Conservation (phyloP, 64 coral and sea anemone genomes). For the Stichodactyla helianthus region DNA sequence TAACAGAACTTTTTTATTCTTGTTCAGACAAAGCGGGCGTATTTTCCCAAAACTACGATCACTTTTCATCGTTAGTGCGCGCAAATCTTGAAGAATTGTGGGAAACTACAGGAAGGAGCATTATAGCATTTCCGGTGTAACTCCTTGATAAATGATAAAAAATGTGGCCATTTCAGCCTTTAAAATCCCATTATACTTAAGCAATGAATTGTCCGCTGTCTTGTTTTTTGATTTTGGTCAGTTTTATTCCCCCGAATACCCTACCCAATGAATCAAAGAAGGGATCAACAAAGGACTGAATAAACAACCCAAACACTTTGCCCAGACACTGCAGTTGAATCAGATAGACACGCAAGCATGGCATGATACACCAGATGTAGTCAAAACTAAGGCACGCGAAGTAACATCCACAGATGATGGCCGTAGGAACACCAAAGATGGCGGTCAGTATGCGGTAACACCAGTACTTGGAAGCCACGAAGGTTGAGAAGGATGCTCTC, state of each 20-base stretch:
- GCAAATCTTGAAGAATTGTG: no score
- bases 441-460: slow-evolving; percentile 69
- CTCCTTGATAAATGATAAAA: no score
- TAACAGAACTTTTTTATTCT: no score
- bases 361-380: slow-evolving; percentile 82
- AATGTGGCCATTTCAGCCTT: background rate
- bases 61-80: no score
- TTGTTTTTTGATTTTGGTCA: slow-evolving; percentile 22
- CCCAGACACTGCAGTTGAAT: slow-evolving; percentile 69
- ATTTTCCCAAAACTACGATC: no score
- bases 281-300: slow-evolving; percentile 63
- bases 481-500: slow-evolving; percentile 51
- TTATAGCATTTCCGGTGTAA: no score
- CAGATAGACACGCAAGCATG: slow-evolving; percentile 55
- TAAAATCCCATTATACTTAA: background rate
- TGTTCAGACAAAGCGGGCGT: no score
- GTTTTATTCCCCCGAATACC: slow-evolving; percentile 65
- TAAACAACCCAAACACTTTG: slow-evolving; percentile 50
- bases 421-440: slow-evolving; percentile 65
- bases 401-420: slow-evolving; percentile 66
- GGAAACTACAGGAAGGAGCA: no score
- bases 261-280: slow-evolving; percentile 64
- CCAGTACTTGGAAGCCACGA: slow-evolving; percentile 67
- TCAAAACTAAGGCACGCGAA: slow-evolving; percentile 86
- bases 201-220: background rate